Base-by-base conservation (phyloP, 2,113 vertebrate species). In the Bubalus kerabau region DNA sequence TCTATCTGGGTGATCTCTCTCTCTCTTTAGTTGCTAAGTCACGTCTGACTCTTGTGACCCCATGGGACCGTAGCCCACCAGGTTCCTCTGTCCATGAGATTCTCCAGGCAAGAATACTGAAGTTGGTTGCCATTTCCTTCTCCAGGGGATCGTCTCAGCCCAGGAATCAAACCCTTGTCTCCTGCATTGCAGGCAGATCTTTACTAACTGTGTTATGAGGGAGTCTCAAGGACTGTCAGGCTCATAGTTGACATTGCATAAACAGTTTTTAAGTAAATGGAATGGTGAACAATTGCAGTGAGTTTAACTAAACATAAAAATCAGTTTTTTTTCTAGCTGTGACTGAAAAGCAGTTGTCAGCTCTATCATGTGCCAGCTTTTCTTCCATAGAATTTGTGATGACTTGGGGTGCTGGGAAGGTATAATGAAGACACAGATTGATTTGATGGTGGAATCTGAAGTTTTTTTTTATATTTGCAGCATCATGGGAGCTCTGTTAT, bases 251-350 rank as follows among this genome's bases (percentile, higher is more conserved):
- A 84, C 5, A 80, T 11, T 52, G 54, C 52, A 57, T 87, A 71
- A 32, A 56, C 48, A 15, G 4, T 91, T 87, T 82, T 78, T 60
- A 90, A 90, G 26, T 91, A 91, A 87, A 56, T 76, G 15, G 46
- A 91, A 78, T 43, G 17, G 12, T 86, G 26, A 89, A 12, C 3
- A 62, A 23, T n/a, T 67, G 28, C n/a, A 40, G 3, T 57, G 62
- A 76, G 21, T 74, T 94, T 90, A 52, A 56, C 15, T 85, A 86
- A 86, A 89, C 14, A 12, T 57, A 91, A 91, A 32, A 80, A 87
- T 56, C 6, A 78, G n/a, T 87, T 95, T 94, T 74, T 74, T 76
- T 64, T 56, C 11, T 17, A 90, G 52, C n/a, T 85, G 54, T 60
- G 2, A 43, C 36, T 19, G 43, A 28, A 87, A 95, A 93, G 12